These are phyloP conservation scores for Donacobius atricapilla DNA, from an alignment of 2,113 vertebrate genomes.

Conservation along the genomic window DNA sequence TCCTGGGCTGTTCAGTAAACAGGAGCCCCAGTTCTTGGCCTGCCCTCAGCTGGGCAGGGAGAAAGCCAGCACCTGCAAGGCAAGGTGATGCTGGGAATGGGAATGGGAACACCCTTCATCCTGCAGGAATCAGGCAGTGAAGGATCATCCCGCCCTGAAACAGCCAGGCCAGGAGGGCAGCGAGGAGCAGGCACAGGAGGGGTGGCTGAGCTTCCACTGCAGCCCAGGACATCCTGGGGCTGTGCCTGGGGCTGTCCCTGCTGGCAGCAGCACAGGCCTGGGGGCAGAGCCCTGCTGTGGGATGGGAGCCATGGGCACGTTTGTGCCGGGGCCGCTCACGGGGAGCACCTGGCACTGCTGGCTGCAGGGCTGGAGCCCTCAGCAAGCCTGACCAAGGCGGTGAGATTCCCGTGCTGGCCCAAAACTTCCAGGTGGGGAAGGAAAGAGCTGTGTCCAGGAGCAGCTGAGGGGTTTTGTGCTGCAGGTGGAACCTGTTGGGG, in stretches of 20 bases:
- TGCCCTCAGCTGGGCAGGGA: not conserved
- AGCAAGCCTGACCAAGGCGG: accelerated
- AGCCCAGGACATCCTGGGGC: accelerated
- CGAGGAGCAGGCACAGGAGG: not conserved
- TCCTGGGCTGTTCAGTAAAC: not conserved
- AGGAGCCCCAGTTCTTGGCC: not conserved
- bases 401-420: not conserved
- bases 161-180: accelerated
- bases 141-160: not conserved
- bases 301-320: accelerated
- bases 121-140: accelerated
- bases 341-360: not conserved
- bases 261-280: accelerated
- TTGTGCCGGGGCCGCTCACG: accelerated
- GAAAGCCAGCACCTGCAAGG: not conserved
- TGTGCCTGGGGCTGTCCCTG: not conserved
- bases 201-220: accelerated
- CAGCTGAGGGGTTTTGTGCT: not conserved
- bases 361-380: not conserved
- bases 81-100: accelerated
- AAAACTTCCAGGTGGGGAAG: not conserved
- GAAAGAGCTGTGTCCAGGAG: not conserved
- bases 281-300: accelerated
- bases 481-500: not conserved
- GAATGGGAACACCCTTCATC: accelerated